These are phyloP conservation scores for Leptopilina clavipes DNA, from an alignment of 1,140 invertebrate genomes.

Conservation along the genomic window DNA sequence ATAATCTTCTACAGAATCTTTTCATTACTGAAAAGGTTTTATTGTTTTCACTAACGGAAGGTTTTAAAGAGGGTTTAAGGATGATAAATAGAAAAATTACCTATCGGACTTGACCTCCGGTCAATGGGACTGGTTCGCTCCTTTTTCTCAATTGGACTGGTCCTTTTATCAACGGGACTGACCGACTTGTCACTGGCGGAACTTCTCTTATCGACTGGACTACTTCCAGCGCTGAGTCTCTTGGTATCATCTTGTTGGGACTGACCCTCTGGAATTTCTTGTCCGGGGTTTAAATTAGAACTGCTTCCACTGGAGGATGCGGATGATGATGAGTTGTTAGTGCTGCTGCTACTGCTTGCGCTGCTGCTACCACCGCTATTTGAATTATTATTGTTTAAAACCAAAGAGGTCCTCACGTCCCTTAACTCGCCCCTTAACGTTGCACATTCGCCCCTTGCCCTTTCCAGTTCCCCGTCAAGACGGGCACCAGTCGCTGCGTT, in stretches of 20 bases:
- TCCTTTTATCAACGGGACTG: conserved; percentile 69
- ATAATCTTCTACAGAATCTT: too few species aligned
- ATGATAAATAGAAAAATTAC: conserved; percentile 48
- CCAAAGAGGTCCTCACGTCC: conserved; percentile 68
- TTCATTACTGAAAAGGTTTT: too few species aligned
- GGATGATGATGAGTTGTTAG: conserved; percentile 47
- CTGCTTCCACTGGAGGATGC: conserved; percentile 47
- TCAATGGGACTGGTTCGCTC: conserved; percentile 66
- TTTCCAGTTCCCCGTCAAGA: conserved; percentile 79
- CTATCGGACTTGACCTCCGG: conserved; percentile 66
- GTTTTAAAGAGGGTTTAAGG: too few species aligned
- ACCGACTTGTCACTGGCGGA: conserved; percentile 71
- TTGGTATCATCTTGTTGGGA: conserved; percentile 66
- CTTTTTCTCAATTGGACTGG: conserved; percentile 67
- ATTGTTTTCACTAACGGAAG: too few species aligned
- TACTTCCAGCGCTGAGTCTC: conserved; percentile 66
- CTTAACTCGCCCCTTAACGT: conserved; percentile 76
- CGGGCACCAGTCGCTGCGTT: conserved; percentile 79
- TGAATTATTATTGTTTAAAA: conserved; percentile 64
- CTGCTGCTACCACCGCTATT: conserved; percentile 49
- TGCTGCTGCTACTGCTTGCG: conserved; percentile 53
- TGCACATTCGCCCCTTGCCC: conserved; percentile 78
- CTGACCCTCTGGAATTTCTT: conserved; percentile 58
- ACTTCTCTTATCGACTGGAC: conserved; percentile 71
- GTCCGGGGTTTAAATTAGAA: conserved; percentile 46